Conservation (phyloP, 2,797 vertebrate genomes). For the Artibeus lituratus region DNA sequence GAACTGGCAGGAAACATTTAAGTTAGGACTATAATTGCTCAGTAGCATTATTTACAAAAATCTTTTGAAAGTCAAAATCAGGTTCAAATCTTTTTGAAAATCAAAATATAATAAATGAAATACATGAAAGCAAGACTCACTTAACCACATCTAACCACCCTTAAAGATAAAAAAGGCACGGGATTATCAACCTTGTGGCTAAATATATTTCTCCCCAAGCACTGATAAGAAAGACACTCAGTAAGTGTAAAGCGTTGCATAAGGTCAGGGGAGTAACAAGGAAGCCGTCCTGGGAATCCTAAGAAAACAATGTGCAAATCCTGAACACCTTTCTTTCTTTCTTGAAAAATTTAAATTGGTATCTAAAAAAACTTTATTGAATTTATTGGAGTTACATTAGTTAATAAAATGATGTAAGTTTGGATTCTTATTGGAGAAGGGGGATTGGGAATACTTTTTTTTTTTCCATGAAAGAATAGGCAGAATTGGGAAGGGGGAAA, state of each 20-base stretch:
- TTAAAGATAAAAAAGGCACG: neutral
- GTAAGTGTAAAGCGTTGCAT: neutral
- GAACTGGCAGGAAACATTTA: neutral
- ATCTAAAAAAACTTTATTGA: neutral
- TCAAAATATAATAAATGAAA: conserved; percentile 12
- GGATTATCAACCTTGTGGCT: neutral
- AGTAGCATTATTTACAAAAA: neutral
- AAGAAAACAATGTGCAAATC: neutral
- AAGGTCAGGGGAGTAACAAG: neutral
- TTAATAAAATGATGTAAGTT: too few species aligned
- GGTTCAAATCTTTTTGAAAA: conserved; percentile 12
- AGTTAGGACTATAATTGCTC: neutral
- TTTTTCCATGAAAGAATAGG: neutral
- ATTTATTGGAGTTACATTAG: too few species aligned
- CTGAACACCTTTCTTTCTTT: neutral
- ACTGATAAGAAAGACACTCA: neutral
- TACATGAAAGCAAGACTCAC: neutral
- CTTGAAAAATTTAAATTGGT: neutral
- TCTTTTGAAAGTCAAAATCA: conserved; percentile 11
- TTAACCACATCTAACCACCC: neutral
- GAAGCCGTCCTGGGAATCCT: neutral
- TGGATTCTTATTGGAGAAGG: neutral
- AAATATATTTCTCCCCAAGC: neutral
- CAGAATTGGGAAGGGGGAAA: neutral
- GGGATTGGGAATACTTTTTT: neutral